Percentiles rank a stretch among this genome's conserved stretches.
Evolutionary conservation across 2,797 vertebrate species (phyloP).

Genomic region (Phoeniculus purpureus): DNA sequence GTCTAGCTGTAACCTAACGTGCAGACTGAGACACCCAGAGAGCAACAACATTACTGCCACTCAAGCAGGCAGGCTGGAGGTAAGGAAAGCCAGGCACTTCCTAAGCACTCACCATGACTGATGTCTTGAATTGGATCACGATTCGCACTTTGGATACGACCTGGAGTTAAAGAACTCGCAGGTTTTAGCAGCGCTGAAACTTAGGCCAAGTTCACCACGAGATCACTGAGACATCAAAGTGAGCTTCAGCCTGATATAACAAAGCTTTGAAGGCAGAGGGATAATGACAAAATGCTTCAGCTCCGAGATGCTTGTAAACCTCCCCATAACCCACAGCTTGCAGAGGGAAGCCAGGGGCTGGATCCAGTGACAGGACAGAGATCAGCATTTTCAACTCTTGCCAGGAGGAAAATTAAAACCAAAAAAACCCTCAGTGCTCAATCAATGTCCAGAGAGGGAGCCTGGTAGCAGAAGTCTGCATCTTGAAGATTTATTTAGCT

Average conservation of each 20-base stretch:
- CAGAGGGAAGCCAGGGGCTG: not conserved
- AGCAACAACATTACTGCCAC: not conserved
- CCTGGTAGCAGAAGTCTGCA: not conserved
- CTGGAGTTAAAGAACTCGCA: not conserved
- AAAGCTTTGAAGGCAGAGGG: not conserved
- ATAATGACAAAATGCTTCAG: not conserved
- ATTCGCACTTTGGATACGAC: not conserved
- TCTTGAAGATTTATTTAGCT: not conserved
- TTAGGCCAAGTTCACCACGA: not conserved
- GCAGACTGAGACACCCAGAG: not conserved
- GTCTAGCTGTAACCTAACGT: not conserved
- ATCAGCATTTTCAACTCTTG: not conserved
- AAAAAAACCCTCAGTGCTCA: not conserved
- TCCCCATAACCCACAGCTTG: not conserved
- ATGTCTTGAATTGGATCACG: not conserved
- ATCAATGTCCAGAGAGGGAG: not conserved
- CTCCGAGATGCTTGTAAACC: not conserved
- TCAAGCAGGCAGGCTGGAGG: not conserved
- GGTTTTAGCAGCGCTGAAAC: conserved; percentile 9
- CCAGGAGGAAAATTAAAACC: not conserved
- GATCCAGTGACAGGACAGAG: not conserved
- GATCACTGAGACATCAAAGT: not conserved
- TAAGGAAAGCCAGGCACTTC: not conserved
- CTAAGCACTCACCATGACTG: not conserved
- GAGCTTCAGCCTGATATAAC: not conserved